Base-by-base conservation (phyloP, 2,888 invertebrate genomes). In the Daptonema setosum region DNA sequence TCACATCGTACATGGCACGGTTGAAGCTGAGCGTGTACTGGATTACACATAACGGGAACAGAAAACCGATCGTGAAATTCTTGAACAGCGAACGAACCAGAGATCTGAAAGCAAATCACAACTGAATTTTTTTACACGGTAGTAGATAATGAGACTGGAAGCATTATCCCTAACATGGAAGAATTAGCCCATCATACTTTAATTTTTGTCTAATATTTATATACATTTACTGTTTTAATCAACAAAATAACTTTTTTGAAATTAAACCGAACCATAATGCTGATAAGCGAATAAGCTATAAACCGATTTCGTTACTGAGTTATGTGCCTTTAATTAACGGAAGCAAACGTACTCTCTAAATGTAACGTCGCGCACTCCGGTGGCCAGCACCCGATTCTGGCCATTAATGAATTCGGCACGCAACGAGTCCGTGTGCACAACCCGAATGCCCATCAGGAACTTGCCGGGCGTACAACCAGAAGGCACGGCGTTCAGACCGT, bases 31-130 rank as follows among this genome's bases (percentile, higher is more conserved):
- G 48, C 1, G 54, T 47, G 47, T 58, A 59, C 58, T 56, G 56
- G 24, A 55, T 47, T 1, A 59, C 22, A 47, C 56, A 59, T 17
- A 59, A 30, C 17, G 59, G 59, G 29, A 59, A 59, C 22, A 59
- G 25, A 50, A 59, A 59, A n/a, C 56, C 48, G 2, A 59, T 26
- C n/a, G 51, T 56, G n/a, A 58, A 54, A 43, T 59, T 59, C 29
- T 59, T 59, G 20, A 59, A 3, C 28, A 53, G 2, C 14, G 59
- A 55, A 1, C 59, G 59, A 20, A 52, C 5, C 26, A 59, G 17
- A 2, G 59, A 55, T 8, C 59, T 59, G 53, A 55, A 59, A 57
- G n/a, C n/a, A n/a, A n/a, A n/a, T n/a, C n/a, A n/a, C n/a, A n/a
- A n/a, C n/a, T n/a, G n/a, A n/a, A 22, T 28, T 53, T 11, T 50